A percentile compares a stretch with the other conserved stretches of the same genome.
phyloP scores from a whole-genome alignment of 2,888 invertebrate genomes.

The Vanessa cardui region DNA sequence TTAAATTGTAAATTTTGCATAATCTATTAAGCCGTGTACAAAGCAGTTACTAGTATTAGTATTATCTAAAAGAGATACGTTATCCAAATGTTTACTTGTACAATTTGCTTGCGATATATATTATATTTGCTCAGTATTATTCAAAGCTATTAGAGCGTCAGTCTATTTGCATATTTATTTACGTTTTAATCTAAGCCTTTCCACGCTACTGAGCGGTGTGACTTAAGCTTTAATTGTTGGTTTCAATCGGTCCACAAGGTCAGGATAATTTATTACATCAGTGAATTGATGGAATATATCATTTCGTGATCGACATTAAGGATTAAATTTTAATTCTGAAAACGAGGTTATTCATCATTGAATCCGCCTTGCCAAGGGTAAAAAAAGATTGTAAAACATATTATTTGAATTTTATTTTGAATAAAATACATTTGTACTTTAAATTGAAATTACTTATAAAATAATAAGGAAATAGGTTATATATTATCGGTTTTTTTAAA shows the following conservation, averaged over 20 bases:
- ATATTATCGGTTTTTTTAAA: too few species aligned
- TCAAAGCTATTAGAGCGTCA: constrained; percentile 43
- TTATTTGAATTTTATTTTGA: not conserved
- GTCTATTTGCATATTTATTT: constrained; percentile 48
- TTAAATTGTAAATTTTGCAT: not conserved
- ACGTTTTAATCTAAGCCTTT: constrained; percentile 45
- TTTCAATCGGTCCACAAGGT: constrained; percentile 41
- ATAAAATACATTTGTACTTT: not conserved
- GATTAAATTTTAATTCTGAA: constrained; percentile 25
- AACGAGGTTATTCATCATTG: constrained; percentile 12
- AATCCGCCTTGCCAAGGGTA: constrained; percentile 8
- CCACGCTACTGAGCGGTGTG: constrained; percentile 40
- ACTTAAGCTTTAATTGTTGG: constrained; percentile 42
- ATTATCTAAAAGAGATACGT: not conserved
- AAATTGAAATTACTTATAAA: not conserved
- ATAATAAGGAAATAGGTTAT: not conserved
- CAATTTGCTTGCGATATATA: constrained; percentile 26
- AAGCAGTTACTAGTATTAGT: not conserved
- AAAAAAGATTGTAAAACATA: not conserved
- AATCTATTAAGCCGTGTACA: not conserved
- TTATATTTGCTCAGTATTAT: constrained; percentile 31
- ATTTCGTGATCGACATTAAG: constrained; percentile 26
- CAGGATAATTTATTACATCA: constrained; percentile 42
- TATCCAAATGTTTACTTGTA: constrained; percentile 16
- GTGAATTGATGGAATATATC: constrained; percentile 31